phyloP scores from a whole-genome alignment of 2,797 vertebrate genomes.

The Notolepis coatsorum region DNA sequence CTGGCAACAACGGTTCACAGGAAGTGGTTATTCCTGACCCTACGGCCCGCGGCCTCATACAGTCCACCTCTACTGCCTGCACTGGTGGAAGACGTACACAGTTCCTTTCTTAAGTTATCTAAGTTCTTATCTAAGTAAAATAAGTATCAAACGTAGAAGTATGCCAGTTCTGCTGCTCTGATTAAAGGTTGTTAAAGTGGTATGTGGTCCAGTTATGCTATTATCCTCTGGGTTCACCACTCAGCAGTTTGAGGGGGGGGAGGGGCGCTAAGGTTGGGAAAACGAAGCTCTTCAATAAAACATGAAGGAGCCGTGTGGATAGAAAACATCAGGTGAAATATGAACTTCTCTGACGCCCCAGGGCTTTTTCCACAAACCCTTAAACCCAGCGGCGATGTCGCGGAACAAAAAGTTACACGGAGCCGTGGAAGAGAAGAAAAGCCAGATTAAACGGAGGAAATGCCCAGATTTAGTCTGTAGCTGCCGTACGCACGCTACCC shows the following conservation, averaged over 20 bases:
- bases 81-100: no score
- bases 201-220: no score
- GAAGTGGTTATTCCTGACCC: no score
- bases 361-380: slow-evolving; percentile 42
- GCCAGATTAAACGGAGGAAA: not conserved
- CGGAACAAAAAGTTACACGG: slow-evolving; percentile 27
- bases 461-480: not conserved
- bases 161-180: no score
- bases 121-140: no score
- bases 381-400: slow-evolving; percentile 30
- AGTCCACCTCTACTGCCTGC: no score
- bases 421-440: slow-evolving; percentile 6
- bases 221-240: slow-evolving; percentile 41
- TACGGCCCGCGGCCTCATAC: no score
- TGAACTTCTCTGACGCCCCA: slow-evolving; percentile 46
- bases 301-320: slow-evolving; percentile 51
- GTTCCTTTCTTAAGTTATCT: no score
- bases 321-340: slow-evolving; percentile 42
- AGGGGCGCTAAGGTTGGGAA: slow-evolving; percentile 45
- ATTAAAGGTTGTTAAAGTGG: no score
- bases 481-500: not conserved
- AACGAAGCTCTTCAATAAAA: slow-evolving; percentile 65
- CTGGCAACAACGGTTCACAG: no score
- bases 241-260: slow-evolving; percentile 56
- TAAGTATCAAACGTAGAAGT: no score